phyloP scores from a whole-genome alignment of 1,140 invertebrate species.

The Augochlora pura region DNA sequence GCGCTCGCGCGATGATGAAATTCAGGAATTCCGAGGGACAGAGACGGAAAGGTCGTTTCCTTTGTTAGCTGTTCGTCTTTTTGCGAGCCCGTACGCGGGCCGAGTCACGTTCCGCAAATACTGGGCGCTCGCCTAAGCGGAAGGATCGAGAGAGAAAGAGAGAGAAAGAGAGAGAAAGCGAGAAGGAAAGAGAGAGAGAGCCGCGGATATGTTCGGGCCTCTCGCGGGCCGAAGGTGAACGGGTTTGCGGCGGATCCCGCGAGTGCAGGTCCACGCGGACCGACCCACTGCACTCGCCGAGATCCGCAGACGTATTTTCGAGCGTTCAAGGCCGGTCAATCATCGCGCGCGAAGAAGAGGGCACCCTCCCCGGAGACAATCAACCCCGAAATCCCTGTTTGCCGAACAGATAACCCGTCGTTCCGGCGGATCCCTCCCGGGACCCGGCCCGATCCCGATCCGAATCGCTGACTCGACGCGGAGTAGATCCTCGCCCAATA shows the following conservation, averaged over 20 bases:
- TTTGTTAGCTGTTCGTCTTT: background rate
- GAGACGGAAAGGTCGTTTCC: background rate
- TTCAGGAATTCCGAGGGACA: background rate
- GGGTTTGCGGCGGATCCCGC: conserved; percentile 39
- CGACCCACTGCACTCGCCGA: conserved; percentile 30
- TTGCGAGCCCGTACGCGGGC: no score
- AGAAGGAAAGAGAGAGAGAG: conserved; percentile 24
- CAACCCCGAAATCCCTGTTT: background rate
- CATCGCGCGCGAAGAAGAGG: background rate
- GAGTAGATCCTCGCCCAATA: no score
- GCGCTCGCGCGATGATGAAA: background rate
- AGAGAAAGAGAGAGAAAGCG: conserved; percentile 5
- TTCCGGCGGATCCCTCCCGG: background rate
- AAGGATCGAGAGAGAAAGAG: conserved; percentile 38
- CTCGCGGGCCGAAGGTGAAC: conserved; percentile 49
- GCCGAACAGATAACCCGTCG: background rate
- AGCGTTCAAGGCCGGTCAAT: conserved; percentile 39
- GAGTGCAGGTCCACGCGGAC: conserved; percentile 11
- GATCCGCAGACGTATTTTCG: conserved; percentile 36
- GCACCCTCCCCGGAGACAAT: background rate
- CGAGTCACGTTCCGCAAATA: conserved; percentile 6
- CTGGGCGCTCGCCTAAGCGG: background rate
- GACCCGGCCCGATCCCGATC: no score
- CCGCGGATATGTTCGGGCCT: conserved; percentile 17
- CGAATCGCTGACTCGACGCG: no score